Evolutionary conservation across 2,113 vertebrate genomes (phyloP).

Genomic region (Myrmecophaga tridactyla): DNA sequence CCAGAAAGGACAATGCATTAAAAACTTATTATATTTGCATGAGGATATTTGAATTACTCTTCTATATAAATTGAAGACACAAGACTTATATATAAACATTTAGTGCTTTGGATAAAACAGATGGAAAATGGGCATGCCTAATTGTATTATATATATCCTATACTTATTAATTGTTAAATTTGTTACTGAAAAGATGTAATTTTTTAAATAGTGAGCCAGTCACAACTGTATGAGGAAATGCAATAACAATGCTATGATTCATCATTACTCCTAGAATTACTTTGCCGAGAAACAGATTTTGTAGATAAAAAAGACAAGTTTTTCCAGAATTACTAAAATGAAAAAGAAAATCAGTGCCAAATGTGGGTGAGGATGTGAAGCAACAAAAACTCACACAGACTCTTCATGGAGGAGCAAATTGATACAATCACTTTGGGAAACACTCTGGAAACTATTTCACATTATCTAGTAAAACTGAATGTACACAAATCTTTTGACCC

Average conservation of each 20-base stretch:
- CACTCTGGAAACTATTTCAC: neutral
- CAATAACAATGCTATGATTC: neutral
- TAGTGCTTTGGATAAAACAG: neutral
- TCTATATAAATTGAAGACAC: neutral
- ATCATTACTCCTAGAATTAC: neutral
- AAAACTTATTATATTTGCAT: neutral
- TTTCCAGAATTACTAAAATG: neutral
- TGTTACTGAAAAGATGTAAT: too few relatives aligned
- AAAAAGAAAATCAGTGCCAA: neutral
- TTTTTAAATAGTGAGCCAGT: constrained; percentile 6
- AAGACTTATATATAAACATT: neutral
- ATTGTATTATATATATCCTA: neutral
- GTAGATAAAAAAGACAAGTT: neutral
- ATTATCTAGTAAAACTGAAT: neutral
- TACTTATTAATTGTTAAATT: neutral
- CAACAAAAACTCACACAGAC: neutral
- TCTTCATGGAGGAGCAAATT: neutral
- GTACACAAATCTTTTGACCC: neutral
- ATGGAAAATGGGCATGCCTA: neutral
- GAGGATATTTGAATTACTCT: neutral
- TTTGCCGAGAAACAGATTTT: neutral
- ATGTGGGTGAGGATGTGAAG: neutral
- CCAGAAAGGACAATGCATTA: neutral
- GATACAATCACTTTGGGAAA: neutral
- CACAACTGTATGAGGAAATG: neutral